Evolutionary conservation across 2,113 vertebrate genomes (phyloP).

Genomic region (Psittacula cyanocephala): DNA sequence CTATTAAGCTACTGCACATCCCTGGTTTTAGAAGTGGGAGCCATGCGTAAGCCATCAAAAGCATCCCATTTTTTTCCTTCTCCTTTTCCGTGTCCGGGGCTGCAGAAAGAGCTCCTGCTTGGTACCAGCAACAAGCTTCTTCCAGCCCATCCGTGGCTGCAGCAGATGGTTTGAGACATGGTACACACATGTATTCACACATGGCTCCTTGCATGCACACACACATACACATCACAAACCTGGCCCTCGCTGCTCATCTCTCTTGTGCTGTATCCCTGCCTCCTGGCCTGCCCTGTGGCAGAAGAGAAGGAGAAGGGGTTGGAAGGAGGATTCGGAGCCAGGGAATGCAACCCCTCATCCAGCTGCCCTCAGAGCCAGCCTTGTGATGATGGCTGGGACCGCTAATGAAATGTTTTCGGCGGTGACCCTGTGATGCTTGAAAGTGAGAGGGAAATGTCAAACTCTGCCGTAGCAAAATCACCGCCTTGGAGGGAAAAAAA

Average conservation of each 20-base stretch:
- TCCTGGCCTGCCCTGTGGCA: background rate
- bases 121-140: background rate
- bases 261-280: background rate
- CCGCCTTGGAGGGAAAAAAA: background rate
- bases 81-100: background rate
- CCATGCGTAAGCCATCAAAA: background rate
- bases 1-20: background rate
- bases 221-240: background rate
- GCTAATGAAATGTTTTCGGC: constrained; percentile 46
- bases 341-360: background rate
- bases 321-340: background rate
- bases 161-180: background rate
- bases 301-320: background rate
- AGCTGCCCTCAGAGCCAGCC: background rate
- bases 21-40: background rate
- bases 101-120: background rate
- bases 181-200: rapidly evolving
- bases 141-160: background rate
- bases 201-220: background rate
- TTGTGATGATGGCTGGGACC: background rate
- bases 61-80: background rate
- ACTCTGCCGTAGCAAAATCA: background rate
- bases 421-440: constrained; percentile 23
- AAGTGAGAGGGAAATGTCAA: constrained; percentile 49
- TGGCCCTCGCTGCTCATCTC: background rate